Conservation (phyloP, 2,113 vertebrate genomes). For the Thomomys bottae region DNA sequence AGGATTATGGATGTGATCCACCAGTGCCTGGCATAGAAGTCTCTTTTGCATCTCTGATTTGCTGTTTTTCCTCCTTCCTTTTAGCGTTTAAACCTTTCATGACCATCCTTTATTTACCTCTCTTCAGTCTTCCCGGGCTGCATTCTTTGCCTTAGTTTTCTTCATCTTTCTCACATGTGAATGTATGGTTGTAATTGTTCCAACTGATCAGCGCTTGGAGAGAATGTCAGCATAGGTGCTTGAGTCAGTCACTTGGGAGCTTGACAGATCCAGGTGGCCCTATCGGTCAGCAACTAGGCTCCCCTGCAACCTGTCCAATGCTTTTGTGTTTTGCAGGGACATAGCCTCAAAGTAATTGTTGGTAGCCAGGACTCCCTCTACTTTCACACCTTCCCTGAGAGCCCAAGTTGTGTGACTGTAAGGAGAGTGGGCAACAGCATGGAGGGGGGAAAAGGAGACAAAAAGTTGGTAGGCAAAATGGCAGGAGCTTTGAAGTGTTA, state of each 20-base stretch:
- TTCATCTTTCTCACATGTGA: constrained; percentile 1
- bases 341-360: accelerated
- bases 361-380: neutral
- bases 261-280: accelerated
- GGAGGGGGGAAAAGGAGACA: neutral
- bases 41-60: neutral
- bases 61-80: neutral
- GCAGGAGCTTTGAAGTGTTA: neutral
- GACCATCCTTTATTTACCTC: neutral
- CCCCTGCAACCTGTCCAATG: constrained; percentile 37
- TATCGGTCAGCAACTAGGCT: neutral
- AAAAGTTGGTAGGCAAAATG: neutral
- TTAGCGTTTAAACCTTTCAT: neutral
- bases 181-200: neutral
- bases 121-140: neutral
- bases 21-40: too few species aligned
- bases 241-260: neutral
- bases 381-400: neutral
- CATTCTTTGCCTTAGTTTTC: constrained; percentile 36
- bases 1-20: too few species aligned
- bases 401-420: neutral
- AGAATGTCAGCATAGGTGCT: neutral
- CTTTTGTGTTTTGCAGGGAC: neutral
- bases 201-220: neutral
- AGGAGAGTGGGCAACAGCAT: neutral